These are phyloP conservation scores for Tachina lurida DNA, from an alignment of 2,888 invertebrate genomes.

Conservation along the genomic window DNA sequence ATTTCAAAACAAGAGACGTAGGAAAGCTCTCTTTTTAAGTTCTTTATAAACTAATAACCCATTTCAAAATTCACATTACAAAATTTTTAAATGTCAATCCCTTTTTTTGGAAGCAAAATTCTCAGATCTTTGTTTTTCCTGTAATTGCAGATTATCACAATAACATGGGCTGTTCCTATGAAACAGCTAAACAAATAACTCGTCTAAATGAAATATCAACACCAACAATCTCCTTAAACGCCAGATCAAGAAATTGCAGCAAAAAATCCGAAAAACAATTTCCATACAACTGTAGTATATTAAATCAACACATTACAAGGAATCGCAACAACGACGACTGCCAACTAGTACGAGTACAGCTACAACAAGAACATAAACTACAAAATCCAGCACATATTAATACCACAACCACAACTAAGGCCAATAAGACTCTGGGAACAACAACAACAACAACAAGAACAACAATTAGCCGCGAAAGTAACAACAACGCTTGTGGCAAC, in stretches of 20 bases:
- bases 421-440: slow-evolving; percentile 68
- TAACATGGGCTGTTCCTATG: slow-evolving; percentile 95
- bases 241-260: slow-evolving; percentile 63
- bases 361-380: slow-evolving; percentile 49
- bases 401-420: slow-evolving; percentile 50
- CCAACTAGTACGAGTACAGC: slow-evolving; percentile 58
- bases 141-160: slow-evolving; percentile 89
- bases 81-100: no score
- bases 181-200: slow-evolving; percentile 83
- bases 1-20: no score
- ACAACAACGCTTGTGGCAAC: slow-evolving; percentile 45
- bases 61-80: no score
- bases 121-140: slow-evolving; percentile 30
- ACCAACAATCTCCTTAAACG: slow-evolving; percentile 61
- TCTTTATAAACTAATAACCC: no score
- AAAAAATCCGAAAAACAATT: slow-evolving; percentile 29
- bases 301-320: slow-evolving; percentile 59
- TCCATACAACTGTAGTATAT: slow-evolving; percentile 45
- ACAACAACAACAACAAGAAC: slow-evolving; percentile 54
- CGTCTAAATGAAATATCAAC: slow-evolving; percentile 64
- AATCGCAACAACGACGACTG: slow-evolving; percentile 59
- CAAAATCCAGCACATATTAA: slow-evolving; percentile 55
- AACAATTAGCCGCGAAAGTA: slow-evolving; percentile 53
- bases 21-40: no score
- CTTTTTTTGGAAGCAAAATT: no score